These are phyloP conservation scores for Phaetusa simplex DNA, from an alignment of 2,113 vertebrate genomes.

Conservation along the genomic window DNA sequence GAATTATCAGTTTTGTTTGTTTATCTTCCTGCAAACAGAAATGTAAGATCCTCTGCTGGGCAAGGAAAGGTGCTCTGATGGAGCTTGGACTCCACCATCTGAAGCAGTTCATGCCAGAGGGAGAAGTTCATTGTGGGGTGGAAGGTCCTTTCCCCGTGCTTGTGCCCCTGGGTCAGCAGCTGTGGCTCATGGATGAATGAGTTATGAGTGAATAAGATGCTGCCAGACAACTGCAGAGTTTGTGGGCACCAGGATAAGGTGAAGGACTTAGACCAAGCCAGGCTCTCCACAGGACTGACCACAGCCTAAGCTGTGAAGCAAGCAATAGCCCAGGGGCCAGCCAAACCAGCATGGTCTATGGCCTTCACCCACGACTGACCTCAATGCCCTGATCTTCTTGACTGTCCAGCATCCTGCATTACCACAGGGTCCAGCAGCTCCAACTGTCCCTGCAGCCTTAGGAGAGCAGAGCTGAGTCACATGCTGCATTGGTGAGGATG, in stretches of 20 bases:
- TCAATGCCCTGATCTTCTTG: background rate
- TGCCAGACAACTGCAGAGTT: background rate
- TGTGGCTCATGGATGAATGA: background rate
- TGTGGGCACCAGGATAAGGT: background rate
- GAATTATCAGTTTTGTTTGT: background rate
- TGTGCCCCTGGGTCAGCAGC: background rate
- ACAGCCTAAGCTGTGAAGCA: background rate
- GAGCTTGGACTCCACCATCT: background rate
- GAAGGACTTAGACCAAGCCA: background rate
- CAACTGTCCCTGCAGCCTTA: background rate
- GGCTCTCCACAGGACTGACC: background rate
- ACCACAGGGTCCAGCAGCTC: background rate
- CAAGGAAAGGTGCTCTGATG: background rate
- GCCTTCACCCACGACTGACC: background rate
- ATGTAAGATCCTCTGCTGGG: background rate
- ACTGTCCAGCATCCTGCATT: background rate
- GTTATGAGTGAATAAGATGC: background rate
- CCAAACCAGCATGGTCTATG: background rate
- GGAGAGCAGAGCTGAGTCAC: background rate
- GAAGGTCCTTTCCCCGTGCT: background rate
- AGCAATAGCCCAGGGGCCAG: background rate
- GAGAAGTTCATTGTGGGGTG: background rate
- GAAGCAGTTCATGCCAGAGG: background rate
- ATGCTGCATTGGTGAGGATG: background rate
- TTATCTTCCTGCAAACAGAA: background rate